Conservation (phyloP, 2,888 invertebrate species). For the Lycocerus yunnanus region DNA sequence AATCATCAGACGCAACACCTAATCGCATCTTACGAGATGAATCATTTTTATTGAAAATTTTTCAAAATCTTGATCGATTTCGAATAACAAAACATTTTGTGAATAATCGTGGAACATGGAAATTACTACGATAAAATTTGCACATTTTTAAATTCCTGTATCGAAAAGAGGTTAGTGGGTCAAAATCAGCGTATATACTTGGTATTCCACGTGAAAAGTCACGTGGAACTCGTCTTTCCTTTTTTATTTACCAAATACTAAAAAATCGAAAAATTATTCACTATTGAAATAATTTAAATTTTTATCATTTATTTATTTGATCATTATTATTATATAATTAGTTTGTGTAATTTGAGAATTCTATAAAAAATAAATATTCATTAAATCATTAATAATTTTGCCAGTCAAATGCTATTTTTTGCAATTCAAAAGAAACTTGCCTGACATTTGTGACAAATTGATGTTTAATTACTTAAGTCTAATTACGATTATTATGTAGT, state of each 20-base stretch:
- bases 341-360: background rate
- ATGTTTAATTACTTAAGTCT: background rate
- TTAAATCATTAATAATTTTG: background rate
- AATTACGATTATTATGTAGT: background rate
- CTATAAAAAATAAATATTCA: background rate
- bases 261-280: background rate
- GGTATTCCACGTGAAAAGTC: background rate
- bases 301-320: background rate
- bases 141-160: background rate
- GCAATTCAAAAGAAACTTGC: background rate
- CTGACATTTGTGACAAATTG: background rate
- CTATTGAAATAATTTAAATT: background rate
- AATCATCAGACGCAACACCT: no score
- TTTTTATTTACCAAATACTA: background rate
- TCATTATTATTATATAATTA: background rate
- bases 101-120: background rate
- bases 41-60: background rate
- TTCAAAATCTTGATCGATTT: no score
- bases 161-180: background rate
- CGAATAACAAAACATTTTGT: background rate
- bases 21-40: background rate
- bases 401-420: background rate
- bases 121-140: background rate
- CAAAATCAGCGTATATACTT: background rate
- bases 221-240: background rate